Base-by-base conservation (phyloP, 1,140 invertebrate species). In the Sesamia nonagrioides region DNA sequence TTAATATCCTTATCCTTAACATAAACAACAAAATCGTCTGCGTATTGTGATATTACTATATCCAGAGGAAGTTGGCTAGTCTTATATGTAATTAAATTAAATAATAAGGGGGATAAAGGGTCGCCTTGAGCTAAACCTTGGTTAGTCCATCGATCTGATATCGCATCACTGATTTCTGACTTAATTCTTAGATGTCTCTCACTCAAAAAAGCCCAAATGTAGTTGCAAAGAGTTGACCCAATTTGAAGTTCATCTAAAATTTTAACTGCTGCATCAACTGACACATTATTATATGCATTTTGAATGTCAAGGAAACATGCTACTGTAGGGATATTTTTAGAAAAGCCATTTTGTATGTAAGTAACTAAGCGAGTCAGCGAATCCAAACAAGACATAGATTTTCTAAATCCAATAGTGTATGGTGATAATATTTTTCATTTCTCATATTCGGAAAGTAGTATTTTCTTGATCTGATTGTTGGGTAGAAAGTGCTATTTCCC, bases 241-340 rank as follows among this genome's bases (percentile, higher is more conserved):
- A 52, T n/a, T 52, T 52, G 48, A n/a, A 52, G 15, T 4, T 52
- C 15, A 27, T 56, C 54, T 13, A 56, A 56, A 8, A 27, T 8
- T 33, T 33, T 27, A 9, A 8, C 6, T 3, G 6, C 54, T 56
- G 18, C 11, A 56, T 56, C 54, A 56, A 56, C 18, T 9, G 54
- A 56, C 2, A 56, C 54, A 27, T 56, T 56, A 56, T 56, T 56
- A 27, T 56, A 56, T 40, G 37, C 37, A 33, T 33, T 60, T 15
- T 60, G 27, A 60, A 60, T 60, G 15, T 60, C 27, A 9, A 60
- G 15, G 13, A 60, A 35, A 60, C 56, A 60, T 33, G 56, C 56
- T 35, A 60, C 1, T 13, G 56, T 60, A 5, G 56, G 56, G 0
- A 35, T 33, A 15, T 60, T 60, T 33, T 35, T 60, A 60, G 56